Percentiles rank a stretch among this genome's conserved stretches.
Evolutionary conservation across 2,113 vertebrate genomes (phyloP).

Genomic region (Euleptes europaea): DNA sequence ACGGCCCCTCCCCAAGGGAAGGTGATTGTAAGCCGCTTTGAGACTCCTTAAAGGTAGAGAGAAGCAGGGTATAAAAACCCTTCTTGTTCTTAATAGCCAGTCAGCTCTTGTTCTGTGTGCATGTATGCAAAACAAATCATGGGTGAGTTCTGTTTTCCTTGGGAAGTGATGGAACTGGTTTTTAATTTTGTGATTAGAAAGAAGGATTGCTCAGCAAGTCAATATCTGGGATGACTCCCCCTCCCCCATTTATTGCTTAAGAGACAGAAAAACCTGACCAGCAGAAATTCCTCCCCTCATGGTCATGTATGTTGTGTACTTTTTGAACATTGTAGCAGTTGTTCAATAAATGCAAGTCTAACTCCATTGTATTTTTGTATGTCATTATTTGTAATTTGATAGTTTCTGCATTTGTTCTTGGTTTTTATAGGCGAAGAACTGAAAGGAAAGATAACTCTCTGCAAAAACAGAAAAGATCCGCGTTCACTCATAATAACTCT

Average conservation of each 20-base stretch:
- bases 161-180: neutral
- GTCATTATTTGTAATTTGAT: neutral
- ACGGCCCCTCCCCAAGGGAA: too few species aligned
- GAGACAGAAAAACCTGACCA: too few species aligned
- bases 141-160: neutral
- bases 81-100: neutral
- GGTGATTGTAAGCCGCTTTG: too few species aligned
- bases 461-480: constrained; percentile 92
- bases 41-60: too few species aligned
- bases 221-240: too few species aligned
- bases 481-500: constrained; percentile 88
- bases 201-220: neutral
- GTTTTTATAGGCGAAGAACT: constrained; percentile 82
- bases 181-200: neutral
- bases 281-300: neutral
- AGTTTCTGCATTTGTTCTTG: constrained; percentile 29
- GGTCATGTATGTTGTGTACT: neutral
- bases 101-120: neutral
- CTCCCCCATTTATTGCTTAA: too few species aligned
- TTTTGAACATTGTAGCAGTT: neutral
- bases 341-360: neutral
- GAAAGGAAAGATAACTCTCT: constrained; percentile 82
- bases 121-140: neutral
- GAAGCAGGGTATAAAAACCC: too few species aligned
- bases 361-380: neutral